phyloP scores from a whole-genome alignment of 2,888 invertebrate species.

The Tridacna crocea region DNA sequence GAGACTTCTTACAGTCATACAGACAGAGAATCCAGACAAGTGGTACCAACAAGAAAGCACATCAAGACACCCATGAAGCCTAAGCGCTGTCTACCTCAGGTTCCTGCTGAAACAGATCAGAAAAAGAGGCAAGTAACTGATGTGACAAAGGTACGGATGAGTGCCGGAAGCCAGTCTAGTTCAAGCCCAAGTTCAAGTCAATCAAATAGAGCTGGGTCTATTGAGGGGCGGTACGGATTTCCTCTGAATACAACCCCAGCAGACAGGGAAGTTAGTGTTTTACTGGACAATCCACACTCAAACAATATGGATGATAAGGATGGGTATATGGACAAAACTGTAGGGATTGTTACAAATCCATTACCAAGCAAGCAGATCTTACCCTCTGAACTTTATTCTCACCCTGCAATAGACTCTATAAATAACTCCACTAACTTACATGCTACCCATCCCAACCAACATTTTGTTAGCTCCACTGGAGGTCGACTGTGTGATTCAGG shows the following conservation, averaged over 20 bases:
- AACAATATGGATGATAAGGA: background rate
- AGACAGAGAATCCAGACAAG: slow-evolving; percentile 21
- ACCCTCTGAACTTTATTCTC: slow-evolving; percentile 12
- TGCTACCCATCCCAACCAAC: background rate
- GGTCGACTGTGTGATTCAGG: slow-evolving; percentile 71
- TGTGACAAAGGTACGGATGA: slow-evolving; percentile 69
- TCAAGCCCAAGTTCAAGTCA: slow-evolving; percentile 59
- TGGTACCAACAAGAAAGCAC: slow-evolving; percentile 31
- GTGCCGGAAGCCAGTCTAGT: slow-evolving; percentile 63
- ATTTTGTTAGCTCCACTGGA: slow-evolving; percentile 46
- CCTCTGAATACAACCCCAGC: slow-evolving; percentile 62
- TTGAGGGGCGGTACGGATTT: slow-evolving; percentile 31
- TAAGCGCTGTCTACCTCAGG: slow-evolving; percentile 68
- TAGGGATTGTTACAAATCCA: background rate
- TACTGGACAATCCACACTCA: slow-evolving; percentile 33
- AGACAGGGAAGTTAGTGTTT: slow-evolving; percentile 67
- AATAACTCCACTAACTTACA: slow-evolving; percentile 3
- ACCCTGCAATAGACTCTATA: slow-evolving; percentile 16
- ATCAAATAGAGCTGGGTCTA: slow-evolving; percentile 34
- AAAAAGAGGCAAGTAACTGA: slow-evolving; percentile 74
- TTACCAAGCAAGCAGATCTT: slow-evolving; percentile 5
- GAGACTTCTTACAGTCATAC: background rate
- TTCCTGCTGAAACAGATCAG: slow-evolving; percentile 71
- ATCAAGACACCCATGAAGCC: slow-evolving; percentile 61
- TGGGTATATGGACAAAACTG: background rate